A percentile compares a stretch with the other conserved stretches of the same genome.
Conservation (phyloP, 2,797 vertebrate species). For the Acanthurus leucopareius region DNA sequence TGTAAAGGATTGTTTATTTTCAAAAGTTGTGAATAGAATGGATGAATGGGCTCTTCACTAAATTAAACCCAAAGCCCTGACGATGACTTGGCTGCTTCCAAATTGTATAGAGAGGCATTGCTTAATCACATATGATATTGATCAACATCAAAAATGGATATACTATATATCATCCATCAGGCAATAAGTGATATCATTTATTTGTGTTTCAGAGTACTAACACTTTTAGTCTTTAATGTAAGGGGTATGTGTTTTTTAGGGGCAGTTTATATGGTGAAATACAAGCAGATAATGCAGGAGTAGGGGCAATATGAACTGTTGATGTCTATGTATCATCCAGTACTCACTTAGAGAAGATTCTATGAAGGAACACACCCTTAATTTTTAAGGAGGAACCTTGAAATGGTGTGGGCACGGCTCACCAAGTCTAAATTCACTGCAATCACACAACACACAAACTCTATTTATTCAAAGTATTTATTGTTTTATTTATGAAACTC, state of each 20-base stretch:
- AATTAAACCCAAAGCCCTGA: slow-evolving; percentile 46
- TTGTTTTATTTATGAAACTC: slow-evolving; percentile 82
- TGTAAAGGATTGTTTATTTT: slow-evolving; percentile 52
- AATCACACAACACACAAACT: slow-evolving; percentile 74
- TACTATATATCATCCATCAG: slow-evolving; percentile 78
- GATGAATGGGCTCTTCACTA: slow-evolving; percentile 39
- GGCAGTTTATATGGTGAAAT: slow-evolving; percentile 51
- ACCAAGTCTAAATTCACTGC: slow-evolving; percentile 74
- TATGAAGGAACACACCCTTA: slow-evolving; percentile 40
- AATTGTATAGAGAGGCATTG: slow-evolving; percentile 69
- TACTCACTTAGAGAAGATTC: slow-evolving; percentile 38
- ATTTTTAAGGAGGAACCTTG: slow-evolving; percentile 42
- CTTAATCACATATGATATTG: slow-evolving; percentile 58
- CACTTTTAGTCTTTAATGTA: slow-evolving; percentile 72
- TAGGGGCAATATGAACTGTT: slow-evolving; percentile 53
- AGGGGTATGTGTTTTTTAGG: slow-evolving; percentile 33
- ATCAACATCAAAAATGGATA: slow-evolving; percentile 57
- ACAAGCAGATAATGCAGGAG: slow-evolving; percentile 44
- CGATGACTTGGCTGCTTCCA: slow-evolving; percentile 30
- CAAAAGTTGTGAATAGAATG: slow-evolving; percentile 48
- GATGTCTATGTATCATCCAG: slow-evolving; percentile 51
- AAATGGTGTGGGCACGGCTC: slow-evolving; percentile 42
- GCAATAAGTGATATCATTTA: slow-evolving; percentile 85
- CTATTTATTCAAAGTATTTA: slow-evolving; percentile 87
- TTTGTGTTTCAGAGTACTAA: slow-evolving; percentile 83